Base-by-base conservation (phyloP, 1,140 invertebrate species). In the Ceratina japonica region DNA sequence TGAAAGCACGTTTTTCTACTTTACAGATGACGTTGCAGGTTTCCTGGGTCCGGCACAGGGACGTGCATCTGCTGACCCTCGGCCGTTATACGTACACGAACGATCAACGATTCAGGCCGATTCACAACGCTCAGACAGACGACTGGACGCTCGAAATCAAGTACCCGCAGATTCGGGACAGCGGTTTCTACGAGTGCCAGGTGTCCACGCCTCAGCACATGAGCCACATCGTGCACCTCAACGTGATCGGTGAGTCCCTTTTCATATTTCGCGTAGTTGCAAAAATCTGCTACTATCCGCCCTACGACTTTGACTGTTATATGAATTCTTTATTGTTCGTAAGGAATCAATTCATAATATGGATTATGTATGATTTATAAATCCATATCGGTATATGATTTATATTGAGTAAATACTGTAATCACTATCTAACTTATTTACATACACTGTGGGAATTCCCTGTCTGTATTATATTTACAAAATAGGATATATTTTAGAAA, bases 101-200 rank as follows among this genome's bases (percentile, higher is more conserved):
- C 80, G 97, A 98, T 92, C 97, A 97, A 91, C 93, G 97, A 82
- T 98, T 98, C 93, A 93, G 96, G 82, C 96, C 96, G 37, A 96
- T 97, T 84, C 96, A 98, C 91, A 94, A 96, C 79, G 95, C 95
- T 24, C 95, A 97, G 82, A 95, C 96, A 20, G 96, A 97, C 90
- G 97, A 98, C 92, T 98, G 97, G 97, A 97, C 95, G 80, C 94
- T 98, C 63, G 95, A 97, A 92, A 97, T 98, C 89, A 97, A 97
- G 90, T 97, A 97, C 90, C 96, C 96, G 1, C 95, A 97, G 89
- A 94, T 96, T 86, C 94, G 95, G 75, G 97, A 98, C 89, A 95
- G 95, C 12, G 96, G 96, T n/a, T 95, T 96, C 80, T 98, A 98
- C 91, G 97, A 98, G 93, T 98, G 97, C 91, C 97, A 98, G 93